Conservation (phyloP, 2,113 vertebrate genomes). For the Gambusia affinis region DNA sequence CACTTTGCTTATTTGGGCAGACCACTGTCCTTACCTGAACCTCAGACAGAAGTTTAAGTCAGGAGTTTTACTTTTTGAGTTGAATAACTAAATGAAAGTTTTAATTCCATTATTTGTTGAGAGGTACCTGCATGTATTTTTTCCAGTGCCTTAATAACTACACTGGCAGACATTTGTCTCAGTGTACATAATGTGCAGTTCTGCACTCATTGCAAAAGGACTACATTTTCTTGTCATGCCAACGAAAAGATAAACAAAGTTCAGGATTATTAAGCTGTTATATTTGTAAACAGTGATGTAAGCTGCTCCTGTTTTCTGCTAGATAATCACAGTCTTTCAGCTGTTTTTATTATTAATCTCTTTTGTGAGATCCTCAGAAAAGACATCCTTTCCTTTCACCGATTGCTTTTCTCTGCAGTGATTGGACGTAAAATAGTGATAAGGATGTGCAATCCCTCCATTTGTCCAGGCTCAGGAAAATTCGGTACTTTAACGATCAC, state of each 20-base stretch:
- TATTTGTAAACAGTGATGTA: conserved; percentile 50
- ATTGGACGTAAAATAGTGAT: conserved; percentile 7
- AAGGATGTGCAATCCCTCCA: conserved; percentile 20
- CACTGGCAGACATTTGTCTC: conserved; percentile 58
- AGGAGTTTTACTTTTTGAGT: background rate
- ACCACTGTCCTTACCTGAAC: too few relatives aligned
- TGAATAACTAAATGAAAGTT: background rate
- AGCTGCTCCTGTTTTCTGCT: conserved; percentile 64
- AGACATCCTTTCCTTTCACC: conserved; percentile 13
- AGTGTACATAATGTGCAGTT: conserved; percentile 59
- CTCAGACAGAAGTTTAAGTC: background rate
- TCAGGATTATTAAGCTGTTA: conserved; percentile 58
- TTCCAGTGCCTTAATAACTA: conserved; percentile 75
- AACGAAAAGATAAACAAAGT: conserved; percentile 48
- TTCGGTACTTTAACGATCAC: conserved; percentile 12
- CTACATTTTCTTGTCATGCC: conserved; percentile 55
- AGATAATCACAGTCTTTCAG: conserved; percentile 6
- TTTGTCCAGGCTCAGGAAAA: conserved; percentile 59
- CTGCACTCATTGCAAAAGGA: conserved; percentile 50
- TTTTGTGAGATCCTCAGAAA: background rate
- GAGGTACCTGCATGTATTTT: conserved; percentile 8
- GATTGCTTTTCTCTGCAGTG: background rate
- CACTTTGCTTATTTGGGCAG: too few relatives aligned
- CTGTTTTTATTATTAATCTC: conserved; percentile 2
- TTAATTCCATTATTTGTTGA: background rate